Conservation (phyloP, 2,797 vertebrate genomes). For the Anguilla megastoma region DNA sequence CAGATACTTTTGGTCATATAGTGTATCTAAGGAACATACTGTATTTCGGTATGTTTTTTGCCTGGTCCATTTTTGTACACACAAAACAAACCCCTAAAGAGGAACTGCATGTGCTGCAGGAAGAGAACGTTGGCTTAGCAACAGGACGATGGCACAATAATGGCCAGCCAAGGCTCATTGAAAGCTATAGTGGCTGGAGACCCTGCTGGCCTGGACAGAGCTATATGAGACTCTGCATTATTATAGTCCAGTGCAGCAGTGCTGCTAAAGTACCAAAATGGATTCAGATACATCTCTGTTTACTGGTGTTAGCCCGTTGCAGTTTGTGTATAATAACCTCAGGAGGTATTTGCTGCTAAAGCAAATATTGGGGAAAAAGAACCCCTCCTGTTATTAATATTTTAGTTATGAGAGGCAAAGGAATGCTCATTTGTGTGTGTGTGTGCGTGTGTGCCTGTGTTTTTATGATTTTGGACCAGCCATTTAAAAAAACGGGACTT, state of each 20-base stretch:
- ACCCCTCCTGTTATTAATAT: not conserved
- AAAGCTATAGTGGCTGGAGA: not conserved
- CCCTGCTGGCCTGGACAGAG: not conserved
- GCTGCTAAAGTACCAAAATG: not conserved
- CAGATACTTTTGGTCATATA: no score
- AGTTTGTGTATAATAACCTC: no score
- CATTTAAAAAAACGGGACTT: not conserved
- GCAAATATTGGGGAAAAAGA: not conserved
- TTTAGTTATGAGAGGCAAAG: not conserved
- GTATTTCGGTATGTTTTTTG: no score
- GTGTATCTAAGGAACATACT: no score
- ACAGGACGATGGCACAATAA: not conserved
- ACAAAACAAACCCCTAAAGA: not conserved
- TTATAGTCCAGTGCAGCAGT: not conserved
- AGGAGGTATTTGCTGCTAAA: not conserved
- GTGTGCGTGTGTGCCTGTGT: not conserved
- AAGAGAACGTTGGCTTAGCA: not conserved
- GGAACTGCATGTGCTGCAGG: not conserved
- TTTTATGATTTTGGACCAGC: not conserved
- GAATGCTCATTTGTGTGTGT: not conserved
- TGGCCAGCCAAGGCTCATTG: not conserved
- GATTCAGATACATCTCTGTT: not conserved
- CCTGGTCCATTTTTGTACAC: no score
- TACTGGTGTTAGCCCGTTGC: not conserved
- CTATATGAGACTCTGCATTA: not conserved